A percentile compares a stretch with the other conserved stretches of the same genome.
These are phyloP conservation scores for Clavelina lepadiformis DNA, from an alignment of 23 tunicate species.

Conservation along the genomic window DNA sequence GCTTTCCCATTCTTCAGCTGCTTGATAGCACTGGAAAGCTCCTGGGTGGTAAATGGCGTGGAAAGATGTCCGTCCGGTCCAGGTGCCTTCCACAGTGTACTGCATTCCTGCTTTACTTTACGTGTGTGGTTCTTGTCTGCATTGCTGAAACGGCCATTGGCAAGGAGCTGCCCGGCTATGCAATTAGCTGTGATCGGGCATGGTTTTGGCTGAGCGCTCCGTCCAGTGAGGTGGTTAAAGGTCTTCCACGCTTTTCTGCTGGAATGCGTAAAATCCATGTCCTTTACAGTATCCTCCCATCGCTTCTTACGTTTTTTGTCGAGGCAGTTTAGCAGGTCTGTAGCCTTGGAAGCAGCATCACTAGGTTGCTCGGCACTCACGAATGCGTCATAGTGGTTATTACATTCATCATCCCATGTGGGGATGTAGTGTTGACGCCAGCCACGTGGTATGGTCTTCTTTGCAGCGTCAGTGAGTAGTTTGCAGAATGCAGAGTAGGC, in stretches of 20 bases:
- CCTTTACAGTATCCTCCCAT: too few species aligned
- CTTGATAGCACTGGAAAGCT: too few species aligned
- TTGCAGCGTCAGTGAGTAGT: not conserved
- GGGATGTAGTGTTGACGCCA: not conserved
- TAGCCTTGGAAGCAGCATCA: constrained; percentile 15
- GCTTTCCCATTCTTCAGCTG: too few species aligned
- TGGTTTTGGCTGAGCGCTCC: too few species aligned
- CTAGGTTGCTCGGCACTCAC: not conserved
- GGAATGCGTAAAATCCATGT: constrained; percentile 2
- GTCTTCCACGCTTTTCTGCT: constrained; percentile 7
- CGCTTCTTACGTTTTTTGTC: not conserved
- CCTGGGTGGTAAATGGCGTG: too few species aligned
- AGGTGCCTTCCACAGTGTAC: not conserved
- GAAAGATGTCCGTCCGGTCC: constrained; percentile 3
- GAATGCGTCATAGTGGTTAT: not conserved
- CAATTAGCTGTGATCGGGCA: not conserved
- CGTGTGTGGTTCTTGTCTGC: not conserved
- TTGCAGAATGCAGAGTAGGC: constrained; percentile 6
- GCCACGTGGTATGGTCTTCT: constrained; percentile 10
- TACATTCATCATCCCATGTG: not conserved
- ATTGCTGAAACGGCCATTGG: not conserved
- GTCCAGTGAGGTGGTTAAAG: too few species aligned
- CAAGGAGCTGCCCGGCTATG: not conserved
- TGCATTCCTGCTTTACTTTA: constrained; percentile 4
- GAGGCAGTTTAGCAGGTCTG: constrained; percentile 4